Evolutionary conservation across 2,113 vertebrate genomes (phyloP), one percentile per base, ranked within the genome.

Genomic region (Zosterops hypoxanthus): DNA sequence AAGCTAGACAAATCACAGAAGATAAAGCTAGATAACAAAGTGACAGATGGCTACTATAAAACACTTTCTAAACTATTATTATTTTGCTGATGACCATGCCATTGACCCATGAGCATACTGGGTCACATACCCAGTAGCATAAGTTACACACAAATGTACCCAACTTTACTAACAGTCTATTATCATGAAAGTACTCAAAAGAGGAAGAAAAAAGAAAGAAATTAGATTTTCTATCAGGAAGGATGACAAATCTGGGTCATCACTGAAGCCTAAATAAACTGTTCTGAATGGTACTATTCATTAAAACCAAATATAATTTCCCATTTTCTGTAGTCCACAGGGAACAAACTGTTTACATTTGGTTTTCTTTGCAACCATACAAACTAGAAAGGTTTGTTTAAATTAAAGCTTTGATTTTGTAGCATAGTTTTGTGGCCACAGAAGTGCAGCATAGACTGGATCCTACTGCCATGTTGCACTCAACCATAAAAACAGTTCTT

Each of bases 371-470:
- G 63, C 47, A 76, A 88, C 86, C 73, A 89, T 80, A 90, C 63
- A 73, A 91, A 76, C 72, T 63, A 79, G 34, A 82, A 92, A 87
- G 42, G 59, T 86, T 91, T 94, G 69, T 92, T 88, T 85, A 90
- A 93, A 82, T 82, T 85, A 89, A 96, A 68, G 84, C 91, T 94
- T 89, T 46, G 64, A 92, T 86, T 80, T 61, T 73, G 55, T 28
- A 91, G 50, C 73, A 76, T 12, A 72, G 46, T 61, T 87, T 77
- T 77, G 93, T 36, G 75, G 84, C 55, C 82, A 90, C 84, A 81
- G 56, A 90, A 95, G 14, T 13, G 29, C 55, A 95, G 59, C 46
- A 89, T 5, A 63, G 13, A 79, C 31, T 72, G 59, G 46, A 89
- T 77, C 29, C 50, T 85, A 46, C 22, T 47, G 70, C 42, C 4